Conservation (phyloP, 2,888 invertebrate species). For the Glyphotaelius pellucidus region DNA sequence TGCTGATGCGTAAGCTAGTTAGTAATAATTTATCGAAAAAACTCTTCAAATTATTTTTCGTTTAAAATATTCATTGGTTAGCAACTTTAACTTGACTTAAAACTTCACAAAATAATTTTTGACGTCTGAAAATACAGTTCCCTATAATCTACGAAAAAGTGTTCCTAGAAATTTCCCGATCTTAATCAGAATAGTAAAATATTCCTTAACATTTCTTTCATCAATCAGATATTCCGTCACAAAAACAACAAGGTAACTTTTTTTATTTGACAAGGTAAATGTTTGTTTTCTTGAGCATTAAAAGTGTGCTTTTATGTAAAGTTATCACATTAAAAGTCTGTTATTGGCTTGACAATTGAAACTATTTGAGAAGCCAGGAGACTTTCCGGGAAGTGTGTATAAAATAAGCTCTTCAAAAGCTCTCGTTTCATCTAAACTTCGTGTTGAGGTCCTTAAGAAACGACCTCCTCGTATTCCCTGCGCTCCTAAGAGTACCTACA, state of each 20-base stretch:
- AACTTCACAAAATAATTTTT: not conserved
- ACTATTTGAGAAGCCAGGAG: slow-evolving; percentile 27
- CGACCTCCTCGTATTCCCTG: slow-evolving; percentile 31
- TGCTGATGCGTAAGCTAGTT: not conserved
- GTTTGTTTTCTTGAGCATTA: not conserved
- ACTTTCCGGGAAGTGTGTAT: not conserved
- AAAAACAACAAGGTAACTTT: not conserved
- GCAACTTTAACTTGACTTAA: not conserved
- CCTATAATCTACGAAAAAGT: not conserved
- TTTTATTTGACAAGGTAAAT: not conserved
- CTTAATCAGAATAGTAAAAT: not conserved
- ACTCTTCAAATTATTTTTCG: not conserved
- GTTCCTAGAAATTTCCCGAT: not conserved
- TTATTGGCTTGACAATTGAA: slow-evolving; percentile 31
- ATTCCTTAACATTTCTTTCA: not conserved
- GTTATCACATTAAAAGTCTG: slow-evolving; percentile 37
- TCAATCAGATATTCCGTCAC: not conserved
- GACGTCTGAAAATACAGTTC: not conserved
- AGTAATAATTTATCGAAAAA: not conserved
- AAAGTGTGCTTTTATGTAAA: not conserved
- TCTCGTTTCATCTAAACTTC: slow-evolving; percentile 46
- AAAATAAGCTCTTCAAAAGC: slow-evolving; percentile 29
- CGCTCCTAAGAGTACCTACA: not conserved
- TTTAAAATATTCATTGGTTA: not conserved
- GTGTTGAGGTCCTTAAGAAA: slow-evolving; percentile 36